Percentiles rank a stretch among this genome's conserved stretches.
Evolutionary conservation across 2,113 vertebrate species (phyloP).

Genomic region (Tiliqua scincoides): DNA sequence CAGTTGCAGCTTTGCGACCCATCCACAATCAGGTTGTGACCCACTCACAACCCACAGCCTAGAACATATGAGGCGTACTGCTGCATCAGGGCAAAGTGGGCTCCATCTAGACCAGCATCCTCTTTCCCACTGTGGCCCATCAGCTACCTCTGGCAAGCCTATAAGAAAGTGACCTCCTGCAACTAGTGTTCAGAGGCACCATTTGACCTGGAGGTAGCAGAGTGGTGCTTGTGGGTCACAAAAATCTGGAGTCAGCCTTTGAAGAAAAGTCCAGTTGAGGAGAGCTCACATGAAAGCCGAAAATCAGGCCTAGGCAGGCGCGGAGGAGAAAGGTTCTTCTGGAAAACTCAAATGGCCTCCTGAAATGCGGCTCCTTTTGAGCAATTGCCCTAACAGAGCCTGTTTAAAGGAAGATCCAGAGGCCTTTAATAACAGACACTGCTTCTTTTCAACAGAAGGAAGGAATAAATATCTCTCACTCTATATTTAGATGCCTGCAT

Average conservation of each 20-base stretch:
- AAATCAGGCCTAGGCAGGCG: neutral
- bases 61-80: too few species aligned
- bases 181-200: too few species aligned
- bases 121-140: too few species aligned
- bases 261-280: neutral
- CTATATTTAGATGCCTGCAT: constrained; percentile 32
- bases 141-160: too few species aligned
- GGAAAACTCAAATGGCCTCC: neutral
- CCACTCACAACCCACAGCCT: too few species aligned
- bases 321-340: neutral
- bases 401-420: neutral
- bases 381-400: neutral
- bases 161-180: too few species aligned
- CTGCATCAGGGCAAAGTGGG: too few species aligned
- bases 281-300: too few species aligned
- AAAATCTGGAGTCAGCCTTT: neutral
- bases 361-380: neutral
- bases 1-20: too few species aligned
- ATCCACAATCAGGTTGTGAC: too few species aligned
- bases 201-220: too few species aligned
- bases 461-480: neutral
- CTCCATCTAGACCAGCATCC: too few species aligned
- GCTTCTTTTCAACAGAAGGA: constrained; percentile 41
- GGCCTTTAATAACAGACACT: neutral
- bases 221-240: neutral